Evolutionary conservation across 2,113 vertebrate species (phyloP).

Genomic region (Dipodomys spectabilis): DNA sequence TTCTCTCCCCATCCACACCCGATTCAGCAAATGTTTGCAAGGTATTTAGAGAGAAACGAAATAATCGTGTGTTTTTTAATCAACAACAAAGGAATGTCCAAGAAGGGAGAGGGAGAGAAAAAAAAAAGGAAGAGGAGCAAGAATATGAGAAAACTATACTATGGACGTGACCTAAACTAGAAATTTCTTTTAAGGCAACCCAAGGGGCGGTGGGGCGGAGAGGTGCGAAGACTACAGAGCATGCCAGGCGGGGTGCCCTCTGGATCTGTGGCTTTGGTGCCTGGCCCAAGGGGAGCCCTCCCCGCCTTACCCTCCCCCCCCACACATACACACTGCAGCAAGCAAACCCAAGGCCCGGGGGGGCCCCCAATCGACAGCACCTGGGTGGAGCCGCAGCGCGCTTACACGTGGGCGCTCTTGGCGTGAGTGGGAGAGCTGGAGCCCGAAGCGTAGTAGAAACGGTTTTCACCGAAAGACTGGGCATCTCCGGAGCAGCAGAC

Average conservation of each 20-base stretch:
- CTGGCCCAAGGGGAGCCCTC: conserved; percentile 48
- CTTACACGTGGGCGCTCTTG: conserved; percentile 94
- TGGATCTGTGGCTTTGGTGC: conserved; percentile 78
- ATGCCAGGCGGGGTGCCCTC: conserved; percentile 77
- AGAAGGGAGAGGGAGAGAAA: background rate
- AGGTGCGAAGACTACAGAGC: conserved; percentile 68
- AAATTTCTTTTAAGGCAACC: conserved; percentile 80
- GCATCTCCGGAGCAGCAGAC: conserved; percentile 89
- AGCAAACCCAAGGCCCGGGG: conserved; percentile 60
- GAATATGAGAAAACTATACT: background rate
- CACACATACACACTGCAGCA: background rate
- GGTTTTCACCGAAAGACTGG: conserved; percentile 91
- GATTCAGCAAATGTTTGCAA: conserved; percentile 63
- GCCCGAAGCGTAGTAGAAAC: conserved; percentile 95
- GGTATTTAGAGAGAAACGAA: conserved; percentile 55
- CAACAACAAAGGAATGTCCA: conserved; percentile 53
- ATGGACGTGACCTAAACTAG: conserved; percentile 65
- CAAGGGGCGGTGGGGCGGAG: background rate
- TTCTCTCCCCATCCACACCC: conserved; percentile 63
- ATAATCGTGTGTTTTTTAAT: background rate
- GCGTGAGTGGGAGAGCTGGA: conserved; percentile 92
- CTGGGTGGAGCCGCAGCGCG: conserved; percentile 35
- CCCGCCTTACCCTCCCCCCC: background rate
- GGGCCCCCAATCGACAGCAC: conserved; percentile 78
- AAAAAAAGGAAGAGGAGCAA: background rate